phyloP scores from a whole-genome alignment of 2,797 vertebrate species.

The Phalanger gymnotis region DNA sequence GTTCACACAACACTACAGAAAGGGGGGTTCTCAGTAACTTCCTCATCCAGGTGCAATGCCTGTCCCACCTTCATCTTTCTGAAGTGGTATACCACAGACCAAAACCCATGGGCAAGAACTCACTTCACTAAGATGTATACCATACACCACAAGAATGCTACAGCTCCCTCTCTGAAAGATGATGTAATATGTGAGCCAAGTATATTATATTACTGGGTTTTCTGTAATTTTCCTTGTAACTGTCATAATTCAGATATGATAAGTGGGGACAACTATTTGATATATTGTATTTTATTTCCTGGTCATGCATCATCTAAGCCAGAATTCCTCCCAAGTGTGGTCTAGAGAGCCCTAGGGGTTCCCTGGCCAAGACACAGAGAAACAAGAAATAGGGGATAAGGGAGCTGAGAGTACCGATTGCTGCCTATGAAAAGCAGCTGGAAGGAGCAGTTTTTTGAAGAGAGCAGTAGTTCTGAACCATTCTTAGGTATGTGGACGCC shows the following conservation, averaged over 20 bases:
- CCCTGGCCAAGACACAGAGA: conserved; percentile 55
- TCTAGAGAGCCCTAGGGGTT: conserved; percentile 13
- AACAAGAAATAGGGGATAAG: conserved; percentile 32
- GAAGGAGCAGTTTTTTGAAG: neutral
- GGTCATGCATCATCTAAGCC: conserved; percentile 66
- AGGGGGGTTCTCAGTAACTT: neutral
- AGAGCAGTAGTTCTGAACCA: neutral
- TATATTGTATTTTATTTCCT: conserved; percentile 73
- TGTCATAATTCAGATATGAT: conserved; percentile 60
- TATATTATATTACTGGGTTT: conserved; percentile 61
- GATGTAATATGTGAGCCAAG: conserved; percentile 54
- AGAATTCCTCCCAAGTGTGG: conserved; percentile 63
- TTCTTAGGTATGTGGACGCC: neutral
- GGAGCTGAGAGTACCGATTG: conserved; percentile 19
- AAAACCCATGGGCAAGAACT: conserved; percentile 59
- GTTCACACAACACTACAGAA: conserved; percentile 34
- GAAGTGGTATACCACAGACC: conserved; percentile 52
- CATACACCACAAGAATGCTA: conserved; percentile 58
- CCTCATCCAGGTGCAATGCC: conserved; percentile 8
- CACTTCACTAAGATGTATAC: conserved; percentile 64
- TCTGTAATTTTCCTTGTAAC: conserved; percentile 60
- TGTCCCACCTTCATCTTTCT: conserved; percentile 55
- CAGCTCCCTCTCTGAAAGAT: conserved; percentile 72
- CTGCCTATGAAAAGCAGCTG: conserved; percentile 31
- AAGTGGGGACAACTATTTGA: conserved; percentile 61